A percentile compares a stretch with the other conserved stretches of the same genome.
Evolutionary conservation across 2,113 vertebrate species (phyloP).

Genomic region (Misgurnus mizolepis): DNA sequence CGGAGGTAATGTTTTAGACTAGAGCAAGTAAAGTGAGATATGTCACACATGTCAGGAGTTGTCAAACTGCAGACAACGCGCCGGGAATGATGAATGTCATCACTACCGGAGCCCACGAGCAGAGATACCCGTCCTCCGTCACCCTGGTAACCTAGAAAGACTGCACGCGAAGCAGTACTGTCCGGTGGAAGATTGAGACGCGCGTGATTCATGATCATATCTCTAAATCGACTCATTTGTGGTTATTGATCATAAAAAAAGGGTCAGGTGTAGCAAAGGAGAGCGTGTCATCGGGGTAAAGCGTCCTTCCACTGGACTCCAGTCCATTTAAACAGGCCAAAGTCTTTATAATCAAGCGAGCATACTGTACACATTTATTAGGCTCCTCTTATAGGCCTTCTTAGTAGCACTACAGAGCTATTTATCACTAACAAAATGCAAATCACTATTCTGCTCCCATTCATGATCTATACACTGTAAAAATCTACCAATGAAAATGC

Average conservation of each 20-base stretch:
- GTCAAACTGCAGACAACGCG: constrained; percentile 40
- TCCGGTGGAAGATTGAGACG: constrained; percentile 21
- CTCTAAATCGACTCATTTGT: constrained; percentile 12
- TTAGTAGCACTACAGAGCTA: too few relatives aligned
- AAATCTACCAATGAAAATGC: too few relatives aligned
- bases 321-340: background rate
- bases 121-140: constrained; percentile 42
- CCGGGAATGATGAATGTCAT: constrained; percentile 37
- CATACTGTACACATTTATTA: too few relatives aligned
- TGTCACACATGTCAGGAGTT: constrained; percentile 42
- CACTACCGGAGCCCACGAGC: constrained; percentile 2
- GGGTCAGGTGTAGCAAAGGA: background rate
- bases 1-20: constrained; percentile 38
- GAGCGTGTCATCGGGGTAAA: background rate
- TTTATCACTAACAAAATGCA: too few relatives aligned
- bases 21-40: constrained; percentile 40
- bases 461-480: too few relatives aligned
- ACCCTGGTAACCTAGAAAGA: constrained; percentile 32
- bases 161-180: constrained; percentile 15
- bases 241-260: constrained; percentile 32
- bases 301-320: background rate
- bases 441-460: too few relatives aligned
- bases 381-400: too few relatives aligned
- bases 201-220: constrained; percentile 27
- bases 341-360: background rate